Percentiles rank a stretch among this genome's conserved stretches.
Evolutionary conservation across 2,888 invertebrate genomes (phyloP).

Genomic region (Allygus modestus): DNA sequence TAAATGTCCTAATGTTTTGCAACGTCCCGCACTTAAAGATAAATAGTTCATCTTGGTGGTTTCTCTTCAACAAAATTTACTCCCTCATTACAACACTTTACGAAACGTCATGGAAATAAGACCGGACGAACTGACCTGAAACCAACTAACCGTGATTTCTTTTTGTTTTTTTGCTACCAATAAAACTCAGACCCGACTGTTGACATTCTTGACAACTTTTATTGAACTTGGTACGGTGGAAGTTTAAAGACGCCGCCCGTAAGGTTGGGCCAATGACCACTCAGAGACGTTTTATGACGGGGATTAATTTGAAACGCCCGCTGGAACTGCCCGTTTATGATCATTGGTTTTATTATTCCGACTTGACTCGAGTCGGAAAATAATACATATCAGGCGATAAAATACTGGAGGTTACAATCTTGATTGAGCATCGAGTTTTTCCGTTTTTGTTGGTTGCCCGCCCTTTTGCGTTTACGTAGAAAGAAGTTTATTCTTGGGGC

Average conservation of each 20-base stretch:
- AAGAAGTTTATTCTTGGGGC: too few relatives aligned
- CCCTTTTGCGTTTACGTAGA: too few relatives aligned
- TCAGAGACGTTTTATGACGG: neutral
- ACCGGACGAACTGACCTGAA: too few relatives aligned
- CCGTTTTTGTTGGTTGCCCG: too few relatives aligned
- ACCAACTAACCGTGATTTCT: too few relatives aligned
- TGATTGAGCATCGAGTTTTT: neutral
- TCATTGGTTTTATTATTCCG: slow-evolving; percentile 14
- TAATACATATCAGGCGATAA: slow-evolving; percentile 2
- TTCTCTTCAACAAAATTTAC: too few relatives aligned
- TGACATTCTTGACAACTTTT: slow-evolving; percentile 20
- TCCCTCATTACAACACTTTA: too few relatives aligned
- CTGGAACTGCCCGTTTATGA: neutral
- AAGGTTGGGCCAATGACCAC: neutral
- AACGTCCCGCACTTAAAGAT: too few relatives aligned
- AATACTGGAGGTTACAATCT: neutral
- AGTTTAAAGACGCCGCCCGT: neutral
- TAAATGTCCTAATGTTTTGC: too few relatives aligned
- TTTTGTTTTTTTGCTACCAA: too few relatives aligned
- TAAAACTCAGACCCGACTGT: neutral
- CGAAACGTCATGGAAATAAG: too few relatives aligned
- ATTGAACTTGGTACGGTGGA: neutral
- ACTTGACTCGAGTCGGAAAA: neutral
- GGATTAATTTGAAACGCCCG: slow-evolving; percentile 5
- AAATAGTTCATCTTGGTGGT: too few relatives aligned